Conservation (phyloP, 2,113 vertebrate species). For the chimpanzee (Pan troglodytes) region NHGRI_mPanTro3-v2.1_pri NC_072401.2:34007001-34007500, state of each 20-base stretch:
- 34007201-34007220: background rate
- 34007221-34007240: background rate
- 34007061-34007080: background rate
- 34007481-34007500: background rate
- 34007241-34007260: background rate
- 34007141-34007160: background rate
- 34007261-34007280: background rate
- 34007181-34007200: background rate
- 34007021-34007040: background rate
- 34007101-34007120: background rate
- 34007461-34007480: background rate
- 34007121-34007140: background rate
- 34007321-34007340: background rate
- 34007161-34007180: background rate
- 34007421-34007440: background rate
- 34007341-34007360: background rate
- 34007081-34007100: background rate
- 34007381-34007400: background rate
- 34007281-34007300: background rate
- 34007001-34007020: background rate
- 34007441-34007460: background rate
- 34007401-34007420: background rate
- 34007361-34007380: background rate
- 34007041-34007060: background rate
- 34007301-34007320: background rate